phyloP scores from a whole-genome alignment of 2,888 invertebrate genomes.

The Acheta domesticus region DNA sequence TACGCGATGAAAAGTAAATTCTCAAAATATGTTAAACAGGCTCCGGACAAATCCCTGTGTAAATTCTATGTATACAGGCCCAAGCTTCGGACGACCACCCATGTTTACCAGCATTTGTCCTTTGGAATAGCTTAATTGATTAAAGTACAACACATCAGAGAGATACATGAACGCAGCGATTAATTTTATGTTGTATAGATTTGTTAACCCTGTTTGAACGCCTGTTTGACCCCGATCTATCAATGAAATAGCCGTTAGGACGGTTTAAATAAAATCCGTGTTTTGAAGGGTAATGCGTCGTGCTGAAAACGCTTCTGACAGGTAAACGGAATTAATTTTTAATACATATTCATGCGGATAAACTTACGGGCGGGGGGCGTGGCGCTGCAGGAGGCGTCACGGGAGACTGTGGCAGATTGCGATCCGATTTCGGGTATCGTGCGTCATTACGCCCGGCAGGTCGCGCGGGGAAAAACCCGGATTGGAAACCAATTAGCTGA shows the following conservation, averaged over 20 bases:
- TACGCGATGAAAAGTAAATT: slow-evolving; percentile 11
- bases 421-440: background rate
- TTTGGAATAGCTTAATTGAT: background rate
- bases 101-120: background rate
- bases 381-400: background rate
- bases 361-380: background rate
- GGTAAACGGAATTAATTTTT: slow-evolving; percentile 2
- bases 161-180: background rate
- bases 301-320: background rate
- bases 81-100: background rate
- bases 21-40: slow-evolving; percentile 10
- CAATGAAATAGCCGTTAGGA: background rate
- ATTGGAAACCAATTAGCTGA: slow-evolving; percentile 18
- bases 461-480: background rate
- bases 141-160: background rate
- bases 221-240: background rate
- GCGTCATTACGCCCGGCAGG: background rate
- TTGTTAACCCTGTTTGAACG: slow-evolving; percentile 18
- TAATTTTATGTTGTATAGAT: slow-evolving; percentile 1
- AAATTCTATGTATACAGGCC: background rate
- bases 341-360: slow-evolving; percentile 8
- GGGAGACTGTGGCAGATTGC: background rate
- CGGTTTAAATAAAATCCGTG: slow-evolving; percentile 18
- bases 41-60: background rate
- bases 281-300: background rate